Conservation (phyloP, 2,113 vertebrate species). For the Tangachromis dhanisi region DNA sequence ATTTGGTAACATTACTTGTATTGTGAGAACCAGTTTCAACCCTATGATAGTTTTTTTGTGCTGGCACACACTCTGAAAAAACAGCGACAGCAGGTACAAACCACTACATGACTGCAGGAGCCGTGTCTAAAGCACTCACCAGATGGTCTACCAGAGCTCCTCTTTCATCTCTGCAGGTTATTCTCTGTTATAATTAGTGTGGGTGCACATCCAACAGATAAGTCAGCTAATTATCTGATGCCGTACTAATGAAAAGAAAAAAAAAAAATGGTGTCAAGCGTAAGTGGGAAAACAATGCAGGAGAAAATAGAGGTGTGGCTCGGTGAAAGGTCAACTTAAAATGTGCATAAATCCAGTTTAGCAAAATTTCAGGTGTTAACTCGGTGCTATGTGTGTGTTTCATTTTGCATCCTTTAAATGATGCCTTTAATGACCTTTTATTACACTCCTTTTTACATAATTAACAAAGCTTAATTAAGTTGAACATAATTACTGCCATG, state of each 20-base stretch:
- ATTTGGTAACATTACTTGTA: background rate
- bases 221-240: background rate
- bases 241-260: background rate
- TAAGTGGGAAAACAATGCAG: background rate
- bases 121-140: background rate
- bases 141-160: conserved; percentile 13
- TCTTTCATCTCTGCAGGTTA: conserved; percentile 25
- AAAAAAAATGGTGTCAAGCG: background rate
- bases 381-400: background rate
- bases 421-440: background rate
- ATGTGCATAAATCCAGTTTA: background rate
- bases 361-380: background rate
- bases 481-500: conserved; percentile 25
- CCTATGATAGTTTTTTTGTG: background rate
- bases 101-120: background rate
- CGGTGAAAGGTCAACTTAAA: background rate
- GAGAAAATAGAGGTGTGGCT: background rate
- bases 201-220: background rate
- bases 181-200: conserved; percentile 1
- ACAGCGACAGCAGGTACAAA: conserved; percentile 36
- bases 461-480: conserved; percentile 30
- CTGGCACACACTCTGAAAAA: conserved; percentile 19
- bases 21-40: background rate
- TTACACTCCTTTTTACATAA: background rate
- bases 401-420: background rate